A percentile compares a stretch with the other conserved stretches of the same genome.
Evolutionary conservation across 2,113 vertebrate genomes (phyloP).

Genomic region (Phyllostomus hastatus): DNA sequence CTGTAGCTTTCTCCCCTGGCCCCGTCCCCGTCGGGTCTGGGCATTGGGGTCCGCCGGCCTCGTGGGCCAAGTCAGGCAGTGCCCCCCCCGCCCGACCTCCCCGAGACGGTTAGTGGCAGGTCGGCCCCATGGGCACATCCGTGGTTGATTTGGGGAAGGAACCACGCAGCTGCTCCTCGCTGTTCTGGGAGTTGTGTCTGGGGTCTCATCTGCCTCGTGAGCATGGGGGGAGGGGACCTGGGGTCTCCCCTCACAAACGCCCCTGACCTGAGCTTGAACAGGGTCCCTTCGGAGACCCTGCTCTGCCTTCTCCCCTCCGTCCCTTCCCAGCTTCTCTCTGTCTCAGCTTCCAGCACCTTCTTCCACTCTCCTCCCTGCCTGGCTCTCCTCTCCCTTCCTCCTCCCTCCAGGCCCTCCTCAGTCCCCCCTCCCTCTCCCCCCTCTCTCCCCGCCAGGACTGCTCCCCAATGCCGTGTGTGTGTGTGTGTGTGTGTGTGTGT

Average conservation of each 20-base stretch:
- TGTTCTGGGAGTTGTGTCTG: not conserved
- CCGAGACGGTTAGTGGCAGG: fast-evolving
- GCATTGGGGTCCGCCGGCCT: not conserved
- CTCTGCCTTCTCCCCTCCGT: not conserved
- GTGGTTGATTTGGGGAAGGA: not conserved
- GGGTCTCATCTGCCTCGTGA: not conserved
- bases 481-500: not conserved
- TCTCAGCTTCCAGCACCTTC: not conserved
- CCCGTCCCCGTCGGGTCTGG: fast-evolving
- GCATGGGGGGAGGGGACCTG: no score
- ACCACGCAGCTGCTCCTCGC: not conserved
- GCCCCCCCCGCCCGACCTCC: not conserved
- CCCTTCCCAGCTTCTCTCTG: not conserved
- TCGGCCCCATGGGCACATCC: fast-evolving
- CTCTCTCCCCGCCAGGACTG: not conserved
- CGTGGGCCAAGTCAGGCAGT: fast-evolving
- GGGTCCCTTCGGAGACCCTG: fast-evolving
- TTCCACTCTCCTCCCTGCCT: not conserved
- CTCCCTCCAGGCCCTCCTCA: not conserved
- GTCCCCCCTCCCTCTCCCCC: no score
- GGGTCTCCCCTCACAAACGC: not conserved
- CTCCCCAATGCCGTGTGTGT: not conserved
- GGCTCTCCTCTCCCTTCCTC: not conserved
- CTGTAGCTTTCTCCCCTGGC: not conserved
- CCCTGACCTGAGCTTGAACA: not conserved